Evolutionary conservation across 2,113 vertebrate genomes (phyloP).

Genomic region (Oryzias melastigma): DNA sequence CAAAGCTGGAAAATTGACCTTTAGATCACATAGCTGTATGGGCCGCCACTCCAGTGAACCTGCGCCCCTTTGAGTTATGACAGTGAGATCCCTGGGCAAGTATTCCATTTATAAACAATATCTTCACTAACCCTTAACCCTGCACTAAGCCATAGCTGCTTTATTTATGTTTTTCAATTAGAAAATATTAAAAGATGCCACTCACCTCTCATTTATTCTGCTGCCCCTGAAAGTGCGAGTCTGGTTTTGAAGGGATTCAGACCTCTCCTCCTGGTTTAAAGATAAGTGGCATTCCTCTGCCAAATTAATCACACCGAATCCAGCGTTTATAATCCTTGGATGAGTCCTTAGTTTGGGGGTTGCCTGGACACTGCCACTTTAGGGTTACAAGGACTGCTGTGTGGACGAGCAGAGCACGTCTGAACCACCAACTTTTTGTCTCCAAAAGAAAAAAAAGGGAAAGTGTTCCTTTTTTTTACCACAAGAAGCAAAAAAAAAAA

Average conservation of each 20-base stretch:
- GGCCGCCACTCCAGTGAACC: too few relatives aligned
- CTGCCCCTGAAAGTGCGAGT: constrained; percentile 8
- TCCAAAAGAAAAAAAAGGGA: constrained; percentile 3
- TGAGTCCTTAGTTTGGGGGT: constrained; percentile 60
- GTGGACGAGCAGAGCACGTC: constrained; percentile 19
- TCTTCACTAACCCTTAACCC: too few relatives aligned
- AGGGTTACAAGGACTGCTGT: constrained; percentile 57
- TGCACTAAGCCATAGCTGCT: too few relatives aligned
- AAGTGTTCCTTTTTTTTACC: constrained; percentile 10
- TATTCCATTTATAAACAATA: too few relatives aligned
- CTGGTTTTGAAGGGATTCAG: constrained; percentile 24
- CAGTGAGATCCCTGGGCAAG: too few relatives aligned
- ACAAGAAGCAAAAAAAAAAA: constrained; percentile 17
- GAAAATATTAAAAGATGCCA: background rate
- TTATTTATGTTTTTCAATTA: background rate
- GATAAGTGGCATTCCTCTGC: constrained; percentile 29
- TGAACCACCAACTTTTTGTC: constrained; percentile 20
- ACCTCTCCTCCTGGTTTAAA: constrained; percentile 36
- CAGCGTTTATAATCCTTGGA: constrained; percentile 57
- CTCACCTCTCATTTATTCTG: constrained; percentile 28
- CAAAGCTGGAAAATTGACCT: too few relatives aligned
- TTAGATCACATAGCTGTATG: too few relatives aligned
- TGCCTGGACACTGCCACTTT: constrained; percentile 69
- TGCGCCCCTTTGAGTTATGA: too few relatives aligned
- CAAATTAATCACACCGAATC: constrained; percentile 45